Percentiles rank a stretch among this genome's conserved stretches.
phyloP scores from a whole-genome alignment of 1,140 invertebrate species.

The Eriosoma lanigerum region DNA sequence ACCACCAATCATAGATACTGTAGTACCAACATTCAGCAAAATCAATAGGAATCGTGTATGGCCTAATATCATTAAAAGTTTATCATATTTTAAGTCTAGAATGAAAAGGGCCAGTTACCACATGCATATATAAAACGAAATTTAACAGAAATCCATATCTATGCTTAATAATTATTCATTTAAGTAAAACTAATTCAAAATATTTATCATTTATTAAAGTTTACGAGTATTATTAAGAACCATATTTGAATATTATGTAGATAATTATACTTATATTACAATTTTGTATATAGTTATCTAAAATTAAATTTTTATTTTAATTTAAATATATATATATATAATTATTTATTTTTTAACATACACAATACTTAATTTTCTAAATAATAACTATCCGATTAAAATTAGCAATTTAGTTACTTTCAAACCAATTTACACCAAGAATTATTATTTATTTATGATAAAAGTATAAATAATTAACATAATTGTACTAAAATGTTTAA shows the following conservation, averaged over 20 bases:
- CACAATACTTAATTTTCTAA: neutral
- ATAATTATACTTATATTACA: too few relatives aligned
- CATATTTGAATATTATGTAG: too few relatives aligned
- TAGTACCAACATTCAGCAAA: constrained; percentile 51
- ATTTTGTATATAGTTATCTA: too few relatives aligned
- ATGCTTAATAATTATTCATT: too few relatives aligned
- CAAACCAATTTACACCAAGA: neutral
- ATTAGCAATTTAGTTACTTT: neutral
- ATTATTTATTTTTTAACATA: neutral
- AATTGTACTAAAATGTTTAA: too few relatives aligned
- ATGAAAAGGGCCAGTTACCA: constrained; percentile 47
- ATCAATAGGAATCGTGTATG: constrained; percentile 50
- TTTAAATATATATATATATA: too few relatives aligned
- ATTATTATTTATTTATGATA: neutral
- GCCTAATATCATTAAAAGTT: constrained; percentile 49
- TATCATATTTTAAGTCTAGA: constrained; percentile 46
- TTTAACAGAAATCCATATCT: constrained; percentile 19
- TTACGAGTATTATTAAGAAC: too few relatives aligned
- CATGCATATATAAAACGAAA: constrained; percentile 47
- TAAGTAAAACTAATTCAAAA: too few relatives aligned
- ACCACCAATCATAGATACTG: constrained; percentile 48
- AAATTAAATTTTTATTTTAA: too few relatives aligned
- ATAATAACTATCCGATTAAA: neutral
- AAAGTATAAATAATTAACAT: too few relatives aligned
- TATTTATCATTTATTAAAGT: too few relatives aligned